Percentiles rank a stretch among this genome's conserved stretches.
These are phyloP conservation scores for Spizella passerina DNA, from an alignment of 2,797 vertebrate species.

Conservation along the genomic window DNA sequence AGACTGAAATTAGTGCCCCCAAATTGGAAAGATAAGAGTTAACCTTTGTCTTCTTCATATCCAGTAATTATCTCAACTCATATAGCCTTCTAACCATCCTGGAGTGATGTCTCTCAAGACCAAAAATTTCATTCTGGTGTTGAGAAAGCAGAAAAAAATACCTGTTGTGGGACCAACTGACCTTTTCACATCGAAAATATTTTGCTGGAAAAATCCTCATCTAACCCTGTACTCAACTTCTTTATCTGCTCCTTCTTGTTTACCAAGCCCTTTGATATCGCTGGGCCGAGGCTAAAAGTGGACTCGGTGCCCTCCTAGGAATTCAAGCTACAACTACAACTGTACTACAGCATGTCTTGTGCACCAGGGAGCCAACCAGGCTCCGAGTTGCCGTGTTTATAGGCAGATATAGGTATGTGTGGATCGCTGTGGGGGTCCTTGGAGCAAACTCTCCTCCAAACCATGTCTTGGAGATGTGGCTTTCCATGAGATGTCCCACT, in stretches of 20 bases:
- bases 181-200: background rate
- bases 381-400: background rate
- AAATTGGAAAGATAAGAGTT: background rate
- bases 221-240: background rate
- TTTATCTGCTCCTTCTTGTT: background rate
- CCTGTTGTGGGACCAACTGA: background rate
- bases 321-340: background rate
- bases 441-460: background rate
- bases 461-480: no score
- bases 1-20: background rate
- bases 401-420: fast-evolving
- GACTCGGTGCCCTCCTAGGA: constrained; percentile 16
- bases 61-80: background rate
- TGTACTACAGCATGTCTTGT: background rate
- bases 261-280: constrained; percentile 18
- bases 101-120: background rate
- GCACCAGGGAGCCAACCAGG: background rate
- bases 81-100: background rate
- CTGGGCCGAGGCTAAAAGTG: background rate
- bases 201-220: background rate
- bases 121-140: background rate
- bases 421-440: background rate
- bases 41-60: background rate
- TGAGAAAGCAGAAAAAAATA: background rate
- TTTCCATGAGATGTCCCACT: background rate